Evolutionary conservation across 2,113 vertebrate genomes (phyloP).

Genomic region (Porphyrio hochstetteri): DNA sequence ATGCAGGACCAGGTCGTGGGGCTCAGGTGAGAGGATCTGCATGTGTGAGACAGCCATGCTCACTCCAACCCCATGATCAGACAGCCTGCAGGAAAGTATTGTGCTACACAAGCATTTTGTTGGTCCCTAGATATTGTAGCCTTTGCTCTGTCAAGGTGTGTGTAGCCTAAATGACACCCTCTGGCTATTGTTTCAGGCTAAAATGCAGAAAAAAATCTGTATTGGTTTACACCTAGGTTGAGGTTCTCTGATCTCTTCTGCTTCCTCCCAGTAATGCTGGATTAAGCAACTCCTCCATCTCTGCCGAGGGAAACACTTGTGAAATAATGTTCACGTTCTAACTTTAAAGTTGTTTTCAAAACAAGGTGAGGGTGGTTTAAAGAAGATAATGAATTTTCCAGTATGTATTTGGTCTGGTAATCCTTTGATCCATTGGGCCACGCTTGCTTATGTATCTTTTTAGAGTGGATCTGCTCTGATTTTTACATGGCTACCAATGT

Average conservation of each 20-base stretch:
- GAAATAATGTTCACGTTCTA: neutral
- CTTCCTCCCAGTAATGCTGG: neutral
- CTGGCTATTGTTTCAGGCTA: constrained; percentile 26
- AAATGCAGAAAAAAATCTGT: constrained; percentile 38
- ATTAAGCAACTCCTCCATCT: neutral
- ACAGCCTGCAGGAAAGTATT: neutral
- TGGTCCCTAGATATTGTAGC: neutral
- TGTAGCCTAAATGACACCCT: constrained; percentile 11
- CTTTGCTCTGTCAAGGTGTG: constrained; percentile 6
- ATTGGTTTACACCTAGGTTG: constrained; percentile 24
- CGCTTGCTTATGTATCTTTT: neutral
- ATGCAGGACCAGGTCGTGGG: neutral
- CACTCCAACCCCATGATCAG: neutral
- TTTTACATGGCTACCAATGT: neutral
- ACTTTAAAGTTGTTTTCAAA: neutral
- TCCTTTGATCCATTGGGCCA: neutral
- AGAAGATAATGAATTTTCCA: neutral
- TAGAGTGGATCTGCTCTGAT: neutral
- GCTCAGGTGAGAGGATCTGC: neutral
- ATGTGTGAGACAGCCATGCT: neutral
- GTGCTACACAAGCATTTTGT: neutral
- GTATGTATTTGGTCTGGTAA: neutral
- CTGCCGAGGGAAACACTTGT: neutral
- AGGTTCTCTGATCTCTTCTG: neutral
- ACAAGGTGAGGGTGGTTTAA: neutral